Evolutionary conservation across 2,113 vertebrate species (phyloP).

Genomic region (Thalassoma bifasciatum): DNA sequence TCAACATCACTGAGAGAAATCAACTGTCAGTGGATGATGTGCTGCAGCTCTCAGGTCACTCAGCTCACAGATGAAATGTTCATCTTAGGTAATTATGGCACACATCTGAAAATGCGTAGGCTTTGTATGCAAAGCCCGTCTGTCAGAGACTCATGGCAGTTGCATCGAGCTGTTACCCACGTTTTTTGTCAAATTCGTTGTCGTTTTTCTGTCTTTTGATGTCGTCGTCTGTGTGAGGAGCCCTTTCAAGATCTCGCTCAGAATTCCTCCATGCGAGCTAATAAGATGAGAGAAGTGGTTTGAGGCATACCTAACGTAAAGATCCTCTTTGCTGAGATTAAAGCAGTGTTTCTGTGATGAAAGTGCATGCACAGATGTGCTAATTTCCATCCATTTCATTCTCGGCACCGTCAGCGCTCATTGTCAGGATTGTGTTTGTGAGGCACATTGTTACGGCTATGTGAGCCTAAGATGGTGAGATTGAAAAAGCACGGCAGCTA

Average conservation of each 20-base stretch:
- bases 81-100: slow-evolving; percentile 20
- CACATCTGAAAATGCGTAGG: slow-evolving; percentile 3
- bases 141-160: not conserved
- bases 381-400: slow-evolving; percentile 64
- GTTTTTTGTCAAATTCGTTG: slow-evolving; percentile 62
- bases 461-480: no score
- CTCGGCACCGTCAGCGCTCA: slow-evolving; percentile 49
- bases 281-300: slow-evolving; percentile 69
- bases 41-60: not conserved
- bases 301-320: slow-evolving; percentile 63
- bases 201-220: slow-evolving; percentile 67
- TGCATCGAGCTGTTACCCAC: slow-evolving; percentile 40
- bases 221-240: slow-evolving; percentile 34
- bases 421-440: slow-evolving; percentile 49
- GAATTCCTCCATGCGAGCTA: slow-evolving; percentile 52
- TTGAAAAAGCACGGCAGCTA: slow-evolving; percentile 26
- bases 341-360: slow-evolving; percentile 65
- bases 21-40: slow-evolving; percentile 18
- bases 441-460: slow-evolving; percentile 37
- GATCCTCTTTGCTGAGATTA: slow-evolving; percentile 71
- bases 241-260: slow-evolving; percentile 49
- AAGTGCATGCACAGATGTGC: slow-evolving; percentile 62
- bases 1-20: slow-evolving; percentile 27
- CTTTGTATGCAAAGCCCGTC: slow-evolving; percentile 44
- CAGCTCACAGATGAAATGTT: slow-evolving; percentile 11